Evolutionary conservation across 2,888 invertebrate species (phyloP).

Genomic region (Scrobipalpa costella): DNA sequence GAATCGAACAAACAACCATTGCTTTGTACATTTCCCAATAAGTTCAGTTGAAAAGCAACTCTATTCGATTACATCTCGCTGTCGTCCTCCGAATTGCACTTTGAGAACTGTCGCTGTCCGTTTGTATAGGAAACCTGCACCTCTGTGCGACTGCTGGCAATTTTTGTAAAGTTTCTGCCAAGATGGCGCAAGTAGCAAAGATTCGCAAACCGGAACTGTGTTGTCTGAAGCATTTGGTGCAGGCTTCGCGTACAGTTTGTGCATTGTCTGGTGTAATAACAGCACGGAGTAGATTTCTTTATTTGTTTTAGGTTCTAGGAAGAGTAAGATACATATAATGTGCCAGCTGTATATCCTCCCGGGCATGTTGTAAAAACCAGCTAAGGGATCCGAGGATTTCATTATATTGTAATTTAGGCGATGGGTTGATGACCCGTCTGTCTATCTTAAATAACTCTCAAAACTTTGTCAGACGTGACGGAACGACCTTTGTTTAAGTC

Average conservation of each 20-base stretch:
- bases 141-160: not conserved
- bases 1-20: not conserved
- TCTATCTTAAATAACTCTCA: too few relatives aligned
- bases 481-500: too few relatives aligned
- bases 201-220: conserved; percentile 5
- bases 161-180: not conserved
- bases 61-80: not conserved
- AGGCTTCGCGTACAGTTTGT: conserved; percentile 1
- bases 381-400: too few relatives aligned
- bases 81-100: not conserved
- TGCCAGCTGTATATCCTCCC: too few relatives aligned
- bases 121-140: not conserved
- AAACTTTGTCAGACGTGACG: too few relatives aligned
- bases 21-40: not conserved
- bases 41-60: not conserved
- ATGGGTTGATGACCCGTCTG: too few relatives aligned
- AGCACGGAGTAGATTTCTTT: not conserved
- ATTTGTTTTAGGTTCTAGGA: not conserved
- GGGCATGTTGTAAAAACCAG: too few relatives aligned
- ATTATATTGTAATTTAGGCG: too few relatives aligned
- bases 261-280: conserved; percentile 15
- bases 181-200: not conserved
- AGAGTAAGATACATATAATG: too few relatives aligned
- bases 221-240: conserved; percentile 9
- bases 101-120: conserved; percentile 22